Conservation (phyloP, 2,888 invertebrate genomes). For the Microctonus hyperodae region DNA sequence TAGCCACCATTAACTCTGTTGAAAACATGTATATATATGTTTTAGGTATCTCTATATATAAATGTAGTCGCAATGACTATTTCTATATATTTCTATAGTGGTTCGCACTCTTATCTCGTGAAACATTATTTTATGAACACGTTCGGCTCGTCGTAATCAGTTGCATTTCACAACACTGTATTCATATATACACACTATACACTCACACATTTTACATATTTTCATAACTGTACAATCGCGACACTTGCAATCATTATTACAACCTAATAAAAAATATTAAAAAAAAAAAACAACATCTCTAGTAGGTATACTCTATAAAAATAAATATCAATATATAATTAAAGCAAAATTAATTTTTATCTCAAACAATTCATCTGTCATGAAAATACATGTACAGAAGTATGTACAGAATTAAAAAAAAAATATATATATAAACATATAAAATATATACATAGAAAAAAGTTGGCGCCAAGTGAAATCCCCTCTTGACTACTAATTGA, state of each 20-base stretch:
- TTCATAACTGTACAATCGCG: background rate
- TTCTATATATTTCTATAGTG: slow-evolving; percentile 2
- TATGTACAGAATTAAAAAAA: background rate
- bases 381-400: background rate
- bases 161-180: background rate
- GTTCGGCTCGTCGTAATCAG: background rate
- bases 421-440: background rate
- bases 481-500: slow-evolving; percentile 15
- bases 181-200: background rate
- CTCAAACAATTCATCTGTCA: background rate
- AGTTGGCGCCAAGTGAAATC: slow-evolving; percentile 18
- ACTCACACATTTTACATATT: background rate
- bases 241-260: background rate
- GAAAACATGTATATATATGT: background rate
- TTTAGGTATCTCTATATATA: background rate
- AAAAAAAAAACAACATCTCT: background rate
- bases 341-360: background rate
- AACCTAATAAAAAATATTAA: background rate
- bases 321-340: background rate
- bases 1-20: background rate
- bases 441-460: background rate
- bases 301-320: too few relatives aligned
- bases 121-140: background rate
- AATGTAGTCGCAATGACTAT: background rate
- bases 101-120: background rate